Conservation (phyloP, 2,888 invertebrate genomes). For the Serrognathus titanus region DNA sequence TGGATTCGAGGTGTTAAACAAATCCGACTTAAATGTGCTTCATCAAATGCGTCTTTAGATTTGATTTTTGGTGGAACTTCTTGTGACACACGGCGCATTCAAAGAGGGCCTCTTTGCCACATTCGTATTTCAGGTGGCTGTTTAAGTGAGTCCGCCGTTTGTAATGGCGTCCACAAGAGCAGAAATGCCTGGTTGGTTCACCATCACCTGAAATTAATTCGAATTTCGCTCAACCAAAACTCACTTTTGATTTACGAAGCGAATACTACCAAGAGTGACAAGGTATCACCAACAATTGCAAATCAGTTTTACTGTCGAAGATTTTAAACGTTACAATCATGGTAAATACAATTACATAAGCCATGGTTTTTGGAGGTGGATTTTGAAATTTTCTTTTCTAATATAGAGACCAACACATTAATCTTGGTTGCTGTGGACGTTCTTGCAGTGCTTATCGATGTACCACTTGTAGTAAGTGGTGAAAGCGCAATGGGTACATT, state of each 20-base stretch:
- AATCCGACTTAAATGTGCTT: too few relatives aligned
- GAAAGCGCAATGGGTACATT: constrained; percentile 63
- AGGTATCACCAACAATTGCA: too few relatives aligned
- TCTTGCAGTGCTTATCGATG: background rate
- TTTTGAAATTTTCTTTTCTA: too few relatives aligned
- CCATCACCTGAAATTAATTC: background rate
- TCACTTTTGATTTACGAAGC: too few relatives aligned
- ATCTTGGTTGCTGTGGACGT: background rate
- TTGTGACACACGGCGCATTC: constrained; percentile 51
- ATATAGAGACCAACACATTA: background rate
- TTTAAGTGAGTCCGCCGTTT: constrained; percentile 45
- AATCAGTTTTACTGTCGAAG: too few relatives aligned
- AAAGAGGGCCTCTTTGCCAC: constrained; percentile 56
- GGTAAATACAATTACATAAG: too few relatives aligned
- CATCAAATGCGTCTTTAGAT: constrained; percentile 11
- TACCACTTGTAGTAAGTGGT: constrained; percentile 5
- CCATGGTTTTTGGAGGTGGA: too few relatives aligned
- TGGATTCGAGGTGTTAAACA: too few relatives aligned
- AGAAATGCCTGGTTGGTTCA: constrained; percentile 11
- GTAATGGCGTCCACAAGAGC: constrained; percentile 25
- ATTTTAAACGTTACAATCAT: too few relatives aligned
- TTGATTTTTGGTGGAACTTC: constrained; percentile 18
- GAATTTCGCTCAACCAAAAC: too few relatives aligned
- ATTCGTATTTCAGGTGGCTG: constrained; percentile 56
- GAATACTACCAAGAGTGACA: too few relatives aligned